Base-by-base conservation (phyloP, 2,797 vertebrate species). In the Coendou prehensilis region DNA sequence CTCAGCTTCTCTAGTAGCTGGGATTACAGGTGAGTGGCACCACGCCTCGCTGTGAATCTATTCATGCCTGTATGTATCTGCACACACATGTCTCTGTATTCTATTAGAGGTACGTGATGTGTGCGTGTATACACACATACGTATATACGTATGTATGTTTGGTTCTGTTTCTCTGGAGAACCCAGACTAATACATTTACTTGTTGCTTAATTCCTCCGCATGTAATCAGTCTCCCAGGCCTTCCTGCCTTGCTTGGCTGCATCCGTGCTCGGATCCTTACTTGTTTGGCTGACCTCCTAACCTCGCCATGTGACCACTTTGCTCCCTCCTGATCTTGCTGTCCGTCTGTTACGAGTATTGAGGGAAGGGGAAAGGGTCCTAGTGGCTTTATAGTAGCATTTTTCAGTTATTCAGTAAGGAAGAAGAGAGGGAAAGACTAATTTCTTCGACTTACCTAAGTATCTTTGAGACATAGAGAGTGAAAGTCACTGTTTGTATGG, bases 341-440 rank as follows among this genome's bases (percentile, higher is more conserved):
- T 76, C 52, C 59, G 56, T 67, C 28, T 64, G 57, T 63, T 45
- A 45, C 8, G 63, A 64, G 50, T 73, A 30, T 8, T 33, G 26
- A 82, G 33, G 67, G 61, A 86, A 81, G 18, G 28, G 5, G 33
- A 64, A 76, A 7, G 14, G 41, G 17, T 18, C 2, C 52, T 54
- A 7, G 9, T 30, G 57, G n/a, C 83, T 87, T 94, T 94, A 71
- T 78, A 78, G 1, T 61, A 63, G 45, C 47, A 86, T 64, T 73
- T 91, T 87, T 78, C 9, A 61, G 9, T n/a, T 86, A 50, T 33
- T 81, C 7, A 75, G 47, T 64, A 64, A 90, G 81, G 63, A 80
- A 80, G 57, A 28, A 81, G 14, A n/a, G 20, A 78, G 63, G 45
- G 13, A 30, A 37, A 22, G 28, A 82, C 23, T 69, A 4, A 67